A percentile compares a stretch with the other conserved stretches of the same genome.
Conservation (phyloP, 2,113 vertebrate genomes). For the Oenanthe oenanthe region DNA sequence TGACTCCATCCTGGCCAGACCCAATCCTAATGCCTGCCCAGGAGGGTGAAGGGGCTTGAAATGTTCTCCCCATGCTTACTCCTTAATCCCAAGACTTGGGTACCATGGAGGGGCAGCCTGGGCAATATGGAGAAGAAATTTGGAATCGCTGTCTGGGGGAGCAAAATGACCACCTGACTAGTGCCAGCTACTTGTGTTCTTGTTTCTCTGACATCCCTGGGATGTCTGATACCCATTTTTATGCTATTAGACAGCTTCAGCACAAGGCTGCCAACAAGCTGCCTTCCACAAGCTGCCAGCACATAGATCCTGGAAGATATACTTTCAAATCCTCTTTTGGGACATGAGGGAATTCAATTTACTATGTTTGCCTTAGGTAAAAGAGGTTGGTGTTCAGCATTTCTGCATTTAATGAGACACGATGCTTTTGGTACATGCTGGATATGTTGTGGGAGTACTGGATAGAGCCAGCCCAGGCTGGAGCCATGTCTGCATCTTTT, state of each 20-base stretch:
- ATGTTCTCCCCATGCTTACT: neutral
- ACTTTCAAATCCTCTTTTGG: neutral
- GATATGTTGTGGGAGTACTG: neutral
- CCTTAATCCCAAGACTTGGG: neutral
- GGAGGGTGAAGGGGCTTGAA: rapidly evolving
- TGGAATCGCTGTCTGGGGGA: neutral
- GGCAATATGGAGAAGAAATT: neutral
- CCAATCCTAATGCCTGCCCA: neutral
- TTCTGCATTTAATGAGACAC: neutral
- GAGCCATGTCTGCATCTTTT: neutral
- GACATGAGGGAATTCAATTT: neutral
- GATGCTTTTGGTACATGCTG: neutral
- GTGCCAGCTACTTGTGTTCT: neutral
- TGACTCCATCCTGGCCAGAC: neutral
- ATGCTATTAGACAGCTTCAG: neutral
- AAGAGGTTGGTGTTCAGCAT: neutral
- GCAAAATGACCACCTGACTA: neutral
- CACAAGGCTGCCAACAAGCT: rapidly evolving
- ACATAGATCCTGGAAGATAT: neutral
- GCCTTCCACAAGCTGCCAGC: neutral
- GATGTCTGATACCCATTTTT: neutral
- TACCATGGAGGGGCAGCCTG: neutral
- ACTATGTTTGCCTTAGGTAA: neutral
- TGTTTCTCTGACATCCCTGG: neutral
- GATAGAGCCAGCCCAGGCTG: neutral